phyloP scores from a whole-genome alignment of 2,113 vertebrate species.

The Tetrao urogallus region DNA sequence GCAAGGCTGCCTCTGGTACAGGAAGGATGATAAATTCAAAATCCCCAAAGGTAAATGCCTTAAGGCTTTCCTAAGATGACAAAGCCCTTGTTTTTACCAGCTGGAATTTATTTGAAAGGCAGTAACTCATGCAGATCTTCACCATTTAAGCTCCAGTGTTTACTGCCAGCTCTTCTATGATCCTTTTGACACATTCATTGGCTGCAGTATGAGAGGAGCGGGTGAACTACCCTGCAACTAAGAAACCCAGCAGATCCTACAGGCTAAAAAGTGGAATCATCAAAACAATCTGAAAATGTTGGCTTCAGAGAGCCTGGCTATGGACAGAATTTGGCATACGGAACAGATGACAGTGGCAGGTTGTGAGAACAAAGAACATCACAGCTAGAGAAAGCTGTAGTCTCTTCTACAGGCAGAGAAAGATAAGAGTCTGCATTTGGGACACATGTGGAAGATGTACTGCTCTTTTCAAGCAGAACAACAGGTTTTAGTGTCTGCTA shows the following conservation, averaged over 20 bases:
- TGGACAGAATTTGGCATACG: neutral
- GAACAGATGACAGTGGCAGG: neutral
- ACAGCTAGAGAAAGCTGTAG: neutral
- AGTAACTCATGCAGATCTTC: neutral
- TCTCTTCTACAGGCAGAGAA: neutral
- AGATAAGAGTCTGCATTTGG: neutral
- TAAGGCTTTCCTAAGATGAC: neutral
- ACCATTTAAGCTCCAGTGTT: neutral
- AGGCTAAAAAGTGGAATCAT: neutral
- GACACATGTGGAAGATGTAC: neutral
- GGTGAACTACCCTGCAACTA: neutral
- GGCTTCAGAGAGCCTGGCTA: neutral
- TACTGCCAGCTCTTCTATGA: neutral
- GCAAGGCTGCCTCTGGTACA: conserved; percentile 93
- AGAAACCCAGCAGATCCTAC: neutral
- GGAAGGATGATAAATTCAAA: conserved; percentile 97
- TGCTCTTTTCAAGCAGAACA: neutral
- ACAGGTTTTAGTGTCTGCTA: neutral
- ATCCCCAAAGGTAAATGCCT: conserved; percentile 91
- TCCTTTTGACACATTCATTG: neutral
- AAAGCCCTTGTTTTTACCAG: neutral
- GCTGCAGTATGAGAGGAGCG: neutral
- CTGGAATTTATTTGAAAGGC: neutral
- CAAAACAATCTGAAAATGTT: neutral
- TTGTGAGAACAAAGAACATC: neutral